Evolutionary conservation across 2,113 vertebrate genomes (phyloP).

Genomic region (Arizona elegans): DNA sequence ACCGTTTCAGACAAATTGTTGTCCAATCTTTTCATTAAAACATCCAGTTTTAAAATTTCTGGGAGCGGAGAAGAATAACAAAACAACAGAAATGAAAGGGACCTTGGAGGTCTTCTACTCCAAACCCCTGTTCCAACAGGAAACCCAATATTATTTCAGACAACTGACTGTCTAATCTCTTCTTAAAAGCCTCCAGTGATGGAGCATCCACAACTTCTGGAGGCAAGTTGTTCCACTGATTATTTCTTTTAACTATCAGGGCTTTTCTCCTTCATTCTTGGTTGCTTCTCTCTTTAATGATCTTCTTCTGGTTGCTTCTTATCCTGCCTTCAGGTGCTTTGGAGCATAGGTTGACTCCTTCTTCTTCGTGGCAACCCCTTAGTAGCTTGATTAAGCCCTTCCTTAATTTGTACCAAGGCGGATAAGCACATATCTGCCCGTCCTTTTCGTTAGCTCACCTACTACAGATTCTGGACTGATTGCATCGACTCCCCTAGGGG

Average conservation of each 20-base stretch:
- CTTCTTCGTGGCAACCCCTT: neutral
- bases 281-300: neutral
- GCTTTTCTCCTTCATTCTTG: neutral
- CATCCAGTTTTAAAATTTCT: too few relatives aligned
- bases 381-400: neutral
- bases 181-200: too few relatives aligned
- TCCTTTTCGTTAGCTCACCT: fast-evolving
- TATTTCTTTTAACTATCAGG: neutral
- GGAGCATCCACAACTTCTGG: too few relatives aligned
- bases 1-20: too few relatives aligned
- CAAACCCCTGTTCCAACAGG: too few relatives aligned
- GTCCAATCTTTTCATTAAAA: too few relatives aligned
- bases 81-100: too few relatives aligned
- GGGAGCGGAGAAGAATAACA: too few relatives aligned
- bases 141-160: too few relatives aligned
- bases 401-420: neutral
- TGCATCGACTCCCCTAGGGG: constrained; percentile 24
- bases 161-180: too few relatives aligned
- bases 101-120: too few relatives aligned
- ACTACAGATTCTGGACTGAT: constrained; percentile 6
- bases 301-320: neutral
- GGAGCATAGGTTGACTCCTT: neutral
- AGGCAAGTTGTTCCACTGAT: neutral
- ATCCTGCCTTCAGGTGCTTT: neutral
- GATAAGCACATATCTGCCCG: neutral